These are phyloP conservation scores for Prorops nasuta DNA, from an alignment of 1,140 invertebrate genomes.

Conservation along the genomic window DNA sequence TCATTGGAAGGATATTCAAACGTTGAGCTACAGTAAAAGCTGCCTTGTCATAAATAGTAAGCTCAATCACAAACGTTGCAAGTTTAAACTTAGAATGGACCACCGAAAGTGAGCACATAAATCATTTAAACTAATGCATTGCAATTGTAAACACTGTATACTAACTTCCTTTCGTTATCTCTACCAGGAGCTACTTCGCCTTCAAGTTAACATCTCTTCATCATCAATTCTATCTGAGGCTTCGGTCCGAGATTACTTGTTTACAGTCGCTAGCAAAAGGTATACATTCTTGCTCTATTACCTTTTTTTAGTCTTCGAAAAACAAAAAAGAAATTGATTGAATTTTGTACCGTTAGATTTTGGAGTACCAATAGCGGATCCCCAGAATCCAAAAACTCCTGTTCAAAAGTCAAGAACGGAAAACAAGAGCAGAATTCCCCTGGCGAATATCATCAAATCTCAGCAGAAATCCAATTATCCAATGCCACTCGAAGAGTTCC, in stretches of 20 bases:
- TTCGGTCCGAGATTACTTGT: slow-evolving; percentile 69
- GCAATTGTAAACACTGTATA: too few relatives aligned
- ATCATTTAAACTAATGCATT: background rate
- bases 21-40: slow-evolving; percentile 72
- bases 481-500: slow-evolving; percentile 59
- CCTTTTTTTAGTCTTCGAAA: background rate
- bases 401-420: slow-evolving; percentile 25
- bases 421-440: slow-evolving; percentile 43
- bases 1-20: slow-evolving; percentile 71
- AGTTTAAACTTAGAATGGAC: slow-evolving; percentile 73
- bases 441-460: slow-evolving; percentile 38
- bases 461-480: slow-evolving; percentile 31
- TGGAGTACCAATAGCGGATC: slow-evolving; percentile 42
- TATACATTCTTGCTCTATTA: slow-evolving; percentile 13
- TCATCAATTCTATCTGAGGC: slow-evolving; percentile 72
- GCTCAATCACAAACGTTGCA: slow-evolving; percentile 63
- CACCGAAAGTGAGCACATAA: slow-evolving; percentile 65
- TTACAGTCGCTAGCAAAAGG: slow-evolving; percentile 67
- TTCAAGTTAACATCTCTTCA: slow-evolving; percentile 73
- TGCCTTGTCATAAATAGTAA: slow-evolving; percentile 64
- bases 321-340: background rate
- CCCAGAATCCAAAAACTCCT: slow-evolving; percentile 37
- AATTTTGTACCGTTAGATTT: slow-evolving; percentile 44
- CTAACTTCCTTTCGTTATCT: too few relatives aligned
- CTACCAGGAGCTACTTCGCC: slow-evolving; percentile 68